Evolutionary conservation across 2,797 vertebrate genomes (phyloP).

Genomic region (Dallia pectoralis): DNA sequence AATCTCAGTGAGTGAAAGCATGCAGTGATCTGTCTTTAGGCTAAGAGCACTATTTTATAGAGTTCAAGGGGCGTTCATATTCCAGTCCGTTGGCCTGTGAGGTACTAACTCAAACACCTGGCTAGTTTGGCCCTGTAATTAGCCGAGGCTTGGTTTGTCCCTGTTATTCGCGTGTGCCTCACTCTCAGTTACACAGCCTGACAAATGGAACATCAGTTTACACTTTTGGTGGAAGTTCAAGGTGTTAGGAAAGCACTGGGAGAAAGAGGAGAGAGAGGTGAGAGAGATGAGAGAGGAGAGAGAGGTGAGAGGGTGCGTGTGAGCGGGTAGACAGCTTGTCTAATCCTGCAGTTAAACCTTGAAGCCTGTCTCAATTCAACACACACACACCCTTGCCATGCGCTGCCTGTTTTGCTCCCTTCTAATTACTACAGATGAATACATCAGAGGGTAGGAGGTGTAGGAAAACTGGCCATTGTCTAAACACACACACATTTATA

Average conservation of each 20-base stretch:
- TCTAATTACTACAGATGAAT: slow-evolving; percentile 60
- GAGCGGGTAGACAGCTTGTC: slow-evolving; percentile 64
- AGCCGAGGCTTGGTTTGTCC: slow-evolving; percentile 20
- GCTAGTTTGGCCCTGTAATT: slow-evolving; percentile 60
- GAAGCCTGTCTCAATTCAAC: slow-evolving; percentile 15
- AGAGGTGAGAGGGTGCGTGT: slow-evolving; percentile 13
- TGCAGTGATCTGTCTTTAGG: too few relatives aligned
- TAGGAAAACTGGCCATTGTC: background rate
- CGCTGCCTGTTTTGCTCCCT: slow-evolving; percentile 36
- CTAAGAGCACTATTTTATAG: too few relatives aligned
- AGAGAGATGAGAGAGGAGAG: slow-evolving; percentile 16
- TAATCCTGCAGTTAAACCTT: slow-evolving; percentile 66
- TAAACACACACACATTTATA: slow-evolving; percentile 19
- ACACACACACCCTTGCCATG: slow-evolving; percentile 16
- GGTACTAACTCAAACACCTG: slow-evolving; percentile 49
- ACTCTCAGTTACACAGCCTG: slow-evolving; percentile 26
- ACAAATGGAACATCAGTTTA: slow-evolving; percentile 47
- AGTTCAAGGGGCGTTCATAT: too few relatives aligned
- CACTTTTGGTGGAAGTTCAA: slow-evolving; percentile 57
- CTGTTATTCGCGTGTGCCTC: slow-evolving; percentile 23
- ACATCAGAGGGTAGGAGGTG: slow-evolving; percentile 22
- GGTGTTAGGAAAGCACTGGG: slow-evolving; percentile 52
- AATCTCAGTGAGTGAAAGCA: slow-evolving; percentile 33
- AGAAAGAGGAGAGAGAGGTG: slow-evolving; percentile 5
- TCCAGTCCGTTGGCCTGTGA: background rate